phyloP scores from a whole-genome alignment of 2,797 vertebrate genomes.

The Nannoperca australis region DNA sequence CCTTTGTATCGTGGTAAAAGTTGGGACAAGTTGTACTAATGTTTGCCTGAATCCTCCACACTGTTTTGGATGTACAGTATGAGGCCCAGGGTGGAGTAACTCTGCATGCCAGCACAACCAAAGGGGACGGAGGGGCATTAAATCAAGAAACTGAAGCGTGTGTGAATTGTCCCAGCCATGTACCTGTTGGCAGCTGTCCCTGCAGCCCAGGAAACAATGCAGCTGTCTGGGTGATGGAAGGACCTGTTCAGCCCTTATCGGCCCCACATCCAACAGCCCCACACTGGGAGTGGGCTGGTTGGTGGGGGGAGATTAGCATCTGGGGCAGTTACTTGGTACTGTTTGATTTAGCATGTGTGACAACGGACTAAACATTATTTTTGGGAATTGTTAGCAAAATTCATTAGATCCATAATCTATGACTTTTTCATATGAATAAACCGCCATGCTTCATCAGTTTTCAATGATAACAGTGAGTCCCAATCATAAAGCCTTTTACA shows the following conservation, averaged over 20 bases:
- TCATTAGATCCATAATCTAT: background rate
- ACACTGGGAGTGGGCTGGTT: constrained; percentile 2
- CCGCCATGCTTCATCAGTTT: background rate
- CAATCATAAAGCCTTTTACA: background rate
- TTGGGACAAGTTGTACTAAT: constrained; percentile 11
- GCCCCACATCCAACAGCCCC: constrained; percentile 42
- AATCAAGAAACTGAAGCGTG: constrained; percentile 61
- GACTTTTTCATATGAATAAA: background rate
- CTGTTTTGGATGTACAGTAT: constrained; percentile 27
- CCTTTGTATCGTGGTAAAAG: background rate
- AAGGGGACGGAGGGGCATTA: constrained; percentile 51
- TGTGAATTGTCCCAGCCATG: constrained; percentile 40
- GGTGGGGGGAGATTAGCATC: background rate
- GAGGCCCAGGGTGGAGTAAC: constrained; percentile 39
- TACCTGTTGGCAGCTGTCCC: constrained; percentile 68
- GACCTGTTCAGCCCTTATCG: constrained; percentile 57
- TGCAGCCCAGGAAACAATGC: constrained; percentile 73
- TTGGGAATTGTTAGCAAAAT: background rate
- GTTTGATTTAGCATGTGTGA: constrained; percentile 30
- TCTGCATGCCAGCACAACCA: constrained; percentile 43
- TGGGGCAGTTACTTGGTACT: constrained; percentile 4
- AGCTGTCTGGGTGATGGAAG: constrained; percentile 78
- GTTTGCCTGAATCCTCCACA: background rate
- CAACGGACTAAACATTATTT: background rate
- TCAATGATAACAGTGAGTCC: background rate